phyloP scores from a whole-genome alignment of 1,140 invertebrate genomes.

The Harpegnathos saltator region DNA sequence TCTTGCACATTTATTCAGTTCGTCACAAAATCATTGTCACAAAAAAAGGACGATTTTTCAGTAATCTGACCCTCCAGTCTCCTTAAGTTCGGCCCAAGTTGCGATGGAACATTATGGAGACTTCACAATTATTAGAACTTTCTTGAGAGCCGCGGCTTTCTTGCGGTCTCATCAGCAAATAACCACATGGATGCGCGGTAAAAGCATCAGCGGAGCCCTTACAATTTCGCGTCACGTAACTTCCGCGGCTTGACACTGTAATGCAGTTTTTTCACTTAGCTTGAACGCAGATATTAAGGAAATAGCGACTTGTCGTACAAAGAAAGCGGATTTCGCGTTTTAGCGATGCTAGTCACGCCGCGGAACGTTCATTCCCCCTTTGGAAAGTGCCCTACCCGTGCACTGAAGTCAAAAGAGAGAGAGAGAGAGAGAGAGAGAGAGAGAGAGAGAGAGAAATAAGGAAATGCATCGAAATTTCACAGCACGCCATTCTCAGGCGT shows the following conservation, averaged over 20 bases:
- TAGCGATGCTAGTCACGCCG: no score
- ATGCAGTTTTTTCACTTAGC: neutral
- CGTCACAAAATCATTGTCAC: no score
- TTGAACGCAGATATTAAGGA: neutral
- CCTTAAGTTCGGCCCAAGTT: conserved; percentile 4
- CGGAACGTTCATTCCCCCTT: no score
- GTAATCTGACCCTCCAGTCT: no score
- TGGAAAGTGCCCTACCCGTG: no score
- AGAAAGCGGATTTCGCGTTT: conserved; percentile 4
- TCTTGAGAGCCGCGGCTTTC: conserved; percentile 32
- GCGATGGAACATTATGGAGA: conserved; percentile 10
- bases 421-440: no score
- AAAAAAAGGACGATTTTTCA: no score
- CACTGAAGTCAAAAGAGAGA: no score
- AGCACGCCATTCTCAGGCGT: neutral
- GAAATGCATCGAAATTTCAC: neutral
- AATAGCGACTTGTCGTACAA: neutral
- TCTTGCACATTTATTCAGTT: no score
- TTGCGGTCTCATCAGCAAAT: conserved; percentile 41
- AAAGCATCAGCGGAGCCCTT: conserved; percentile 8
- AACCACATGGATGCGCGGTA: conserved; percentile 33
- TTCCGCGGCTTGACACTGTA: conserved; percentile 32
- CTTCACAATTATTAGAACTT: conserved; percentile 52
- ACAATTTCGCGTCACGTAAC: conserved; percentile 36
- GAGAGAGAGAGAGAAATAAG: no score